phyloP scores from a whole-genome alignment of 2,113 vertebrate species.

The Carassius auratus region DNA sequence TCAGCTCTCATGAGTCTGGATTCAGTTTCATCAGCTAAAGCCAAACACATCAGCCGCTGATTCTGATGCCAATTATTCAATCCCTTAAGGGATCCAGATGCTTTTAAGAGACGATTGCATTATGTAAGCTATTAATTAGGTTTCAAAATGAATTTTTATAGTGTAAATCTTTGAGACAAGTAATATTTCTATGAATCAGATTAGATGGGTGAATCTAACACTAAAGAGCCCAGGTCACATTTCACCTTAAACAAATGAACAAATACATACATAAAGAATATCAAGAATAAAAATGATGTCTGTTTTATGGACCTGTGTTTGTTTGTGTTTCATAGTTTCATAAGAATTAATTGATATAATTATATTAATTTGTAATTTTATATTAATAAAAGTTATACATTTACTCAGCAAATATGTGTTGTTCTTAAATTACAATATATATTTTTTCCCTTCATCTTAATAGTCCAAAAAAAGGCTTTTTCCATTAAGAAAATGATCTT shows the following conservation, averaged over 20 bases:
- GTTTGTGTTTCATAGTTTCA: no score
- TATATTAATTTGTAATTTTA: no score
- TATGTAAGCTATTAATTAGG: not conserved
- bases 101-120: not conserved
- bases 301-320: not conserved
- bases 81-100: not conserved
- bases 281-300: not conserved
- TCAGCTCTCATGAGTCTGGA: not conserved
- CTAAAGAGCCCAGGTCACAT: no score
- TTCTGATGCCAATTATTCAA: conserved; percentile 16
- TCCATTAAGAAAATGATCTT: not conserved
- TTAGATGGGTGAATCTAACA: no score
- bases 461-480: not conserved
- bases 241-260: not conserved
- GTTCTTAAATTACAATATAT: no score
- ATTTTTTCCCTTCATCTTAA: no score
- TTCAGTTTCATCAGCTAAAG: conserved; percentile 1
- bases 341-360: no score
- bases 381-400: no score
- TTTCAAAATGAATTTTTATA: not conserved
- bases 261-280: not conserved
- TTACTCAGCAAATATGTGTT: no score
- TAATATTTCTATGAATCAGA: no score
- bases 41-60: not conserved
- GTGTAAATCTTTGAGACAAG: not conserved